Percentiles rank a stretch among this genome's conserved stretches.
Conservation (phyloP, 2,797 vertebrate species). For the Chelmon rostratus region DNA sequence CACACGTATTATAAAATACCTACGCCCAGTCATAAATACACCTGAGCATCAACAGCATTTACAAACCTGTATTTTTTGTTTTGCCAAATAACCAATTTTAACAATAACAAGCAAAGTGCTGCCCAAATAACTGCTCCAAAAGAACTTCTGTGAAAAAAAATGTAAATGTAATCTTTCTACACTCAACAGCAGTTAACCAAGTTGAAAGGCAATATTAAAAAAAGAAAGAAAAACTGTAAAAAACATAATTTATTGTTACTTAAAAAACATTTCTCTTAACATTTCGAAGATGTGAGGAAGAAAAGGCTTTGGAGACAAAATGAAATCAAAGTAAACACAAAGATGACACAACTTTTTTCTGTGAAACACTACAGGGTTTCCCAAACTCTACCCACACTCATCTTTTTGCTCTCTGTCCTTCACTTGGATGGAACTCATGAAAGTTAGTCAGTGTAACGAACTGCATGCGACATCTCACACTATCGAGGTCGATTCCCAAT, state of each 20-base stretch:
- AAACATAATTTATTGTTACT: conserved; percentile 53
- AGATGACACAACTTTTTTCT: conserved; percentile 15
- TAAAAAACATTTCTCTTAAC: conserved; percentile 59
- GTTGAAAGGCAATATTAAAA: conserved; percentile 1
- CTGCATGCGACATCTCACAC: neutral
- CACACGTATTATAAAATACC: conserved; percentile 20
- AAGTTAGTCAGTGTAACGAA: neutral
- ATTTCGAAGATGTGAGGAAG: neutral
- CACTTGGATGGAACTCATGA: conserved; percentile 8
- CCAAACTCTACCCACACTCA: neutral
- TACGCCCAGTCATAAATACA: conserved; percentile 2
- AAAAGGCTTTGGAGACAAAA: conserved; percentile 33
- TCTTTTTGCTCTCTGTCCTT: neutral
- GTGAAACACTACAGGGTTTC: neutral
- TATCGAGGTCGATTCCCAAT: neutral
- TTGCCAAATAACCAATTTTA: conserved; percentile 12
- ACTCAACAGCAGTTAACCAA: conserved; percentile 5
- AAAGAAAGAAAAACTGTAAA: neutral
- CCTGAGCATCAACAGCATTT: conserved; percentile 14
- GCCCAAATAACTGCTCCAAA: neutral
- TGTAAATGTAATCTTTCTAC: no score
- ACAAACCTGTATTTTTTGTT: conserved; percentile 2
- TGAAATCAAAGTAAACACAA: conserved; percentile 57
- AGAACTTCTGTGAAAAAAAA: neutral
- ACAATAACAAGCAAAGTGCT: neutral